Conservation (phyloP, 2,888 invertebrate genomes). For the Salpingus planirostris region DNA sequence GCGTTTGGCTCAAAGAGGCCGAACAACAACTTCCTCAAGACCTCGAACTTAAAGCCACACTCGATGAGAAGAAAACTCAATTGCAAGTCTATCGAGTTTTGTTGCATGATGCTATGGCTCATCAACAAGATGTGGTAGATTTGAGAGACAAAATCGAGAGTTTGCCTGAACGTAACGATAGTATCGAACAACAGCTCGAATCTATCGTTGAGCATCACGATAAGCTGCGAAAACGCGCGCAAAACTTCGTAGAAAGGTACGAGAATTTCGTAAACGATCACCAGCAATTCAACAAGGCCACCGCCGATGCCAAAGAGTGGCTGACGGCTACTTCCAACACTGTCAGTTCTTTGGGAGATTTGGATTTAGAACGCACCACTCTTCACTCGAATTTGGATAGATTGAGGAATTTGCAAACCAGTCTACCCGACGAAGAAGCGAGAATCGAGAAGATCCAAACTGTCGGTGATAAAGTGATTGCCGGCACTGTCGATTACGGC, state of each 20-base stretch:
- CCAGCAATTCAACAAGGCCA: slow-evolving; percentile 79
- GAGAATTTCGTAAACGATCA: slow-evolving; percentile 84
- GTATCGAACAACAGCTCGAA: slow-evolving; percentile 61
- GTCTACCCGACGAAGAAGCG: slow-evolving; percentile 77
- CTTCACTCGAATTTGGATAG: slow-evolving; percentile 81
- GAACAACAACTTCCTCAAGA: slow-evolving; percentile 74
- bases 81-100: slow-evolving; percentile 73
- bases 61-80: slow-evolving; percentile 87
- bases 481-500: slow-evolving; percentile 74
- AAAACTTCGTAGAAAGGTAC: slow-evolving; percentile 72
- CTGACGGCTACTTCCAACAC: slow-evolving; percentile 75
- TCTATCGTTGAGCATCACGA: slow-evolving; percentile 65
- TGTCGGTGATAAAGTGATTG: slow-evolving; percentile 83
- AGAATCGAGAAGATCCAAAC: slow-evolving; percentile 71
- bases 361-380: slow-evolving; percentile 73
- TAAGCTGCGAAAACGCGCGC: slow-evolving; percentile 58
- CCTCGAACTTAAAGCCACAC: slow-evolving; percentile 70
- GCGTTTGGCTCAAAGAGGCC: slow-evolving; percentile 68
- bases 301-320: slow-evolving; percentile 81
- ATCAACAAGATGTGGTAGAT: slow-evolving; percentile 78
- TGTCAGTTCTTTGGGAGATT: slow-evolving; percentile 74
- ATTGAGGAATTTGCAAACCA: slow-evolving; percentile 68
- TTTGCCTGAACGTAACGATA: slow-evolving; percentile 69
- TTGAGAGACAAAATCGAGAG: slow-evolving; percentile 71
- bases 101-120: slow-evolving; percentile 73